Percentiles rank a stretch among this genome's conserved stretches.
Conservation (phyloP, 2,888 invertebrate genomes). For the Osmoderma eremita region DNA sequence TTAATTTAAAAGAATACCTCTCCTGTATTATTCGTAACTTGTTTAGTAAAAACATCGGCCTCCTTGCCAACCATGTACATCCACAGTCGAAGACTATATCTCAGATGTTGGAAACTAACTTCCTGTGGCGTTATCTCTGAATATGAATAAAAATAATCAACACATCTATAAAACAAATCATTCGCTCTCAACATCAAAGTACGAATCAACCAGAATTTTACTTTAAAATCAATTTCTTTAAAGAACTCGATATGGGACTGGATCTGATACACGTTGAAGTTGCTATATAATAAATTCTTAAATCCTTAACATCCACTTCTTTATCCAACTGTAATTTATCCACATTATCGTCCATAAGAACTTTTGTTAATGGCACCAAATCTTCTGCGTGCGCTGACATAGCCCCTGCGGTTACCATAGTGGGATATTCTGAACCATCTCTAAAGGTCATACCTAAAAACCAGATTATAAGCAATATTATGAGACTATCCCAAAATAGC, state of each 20-base stretch:
- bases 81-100: constrained; percentile 76
- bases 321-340: constrained; percentile 69
- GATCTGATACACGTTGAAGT: constrained; percentile 78
- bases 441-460: constrained; percentile 48
- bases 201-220: constrained; percentile 45
- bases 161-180: constrained; percentile 29
- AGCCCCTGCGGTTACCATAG: constrained; percentile 88
- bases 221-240: constrained; percentile 62
- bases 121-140: constrained; percentile 53
- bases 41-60: constrained; percentile 68
- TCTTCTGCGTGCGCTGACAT: constrained; percentile 82
- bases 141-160: constrained; percentile 62
- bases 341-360: constrained; percentile 69
- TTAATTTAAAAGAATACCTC: constrained; percentile 64
- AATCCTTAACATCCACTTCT: constrained; percentile 71
- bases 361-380: constrained; percentile 79
- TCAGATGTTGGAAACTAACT: constrained; percentile 61
- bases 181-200: background rate
- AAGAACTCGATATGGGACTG: constrained; percentile 76
- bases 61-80: constrained; percentile 80
- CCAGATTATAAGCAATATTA: background rate
- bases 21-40: constrained; percentile 73
- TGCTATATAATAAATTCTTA: constrained; percentile 82
- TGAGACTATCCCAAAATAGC: background rate
- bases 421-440: constrained; percentile 58